Evolutionary conservation across 2,888 invertebrate species (phyloP), one percentile per base, ranked within the genome.

Genomic region (Pandemis heparana): DNA sequence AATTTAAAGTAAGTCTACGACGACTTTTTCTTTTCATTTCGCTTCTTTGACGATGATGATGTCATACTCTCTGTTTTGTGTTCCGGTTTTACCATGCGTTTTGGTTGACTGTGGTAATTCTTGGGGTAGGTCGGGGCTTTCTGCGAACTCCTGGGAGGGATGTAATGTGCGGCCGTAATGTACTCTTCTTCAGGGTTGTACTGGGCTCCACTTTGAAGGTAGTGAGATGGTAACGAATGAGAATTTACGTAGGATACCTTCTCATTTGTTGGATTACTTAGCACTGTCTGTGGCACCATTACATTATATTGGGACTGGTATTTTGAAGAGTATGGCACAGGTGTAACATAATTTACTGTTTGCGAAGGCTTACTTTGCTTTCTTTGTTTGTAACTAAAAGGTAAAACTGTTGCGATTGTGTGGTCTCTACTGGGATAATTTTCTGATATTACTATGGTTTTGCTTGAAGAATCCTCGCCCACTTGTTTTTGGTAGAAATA

Each of bases 341-440:
- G 94, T 7, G 94, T 94, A 0, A 94, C 94, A 69, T 94, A 94
- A 76, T 91, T 92, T 2, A 94, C 89, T 0, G 87, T 84, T 77
- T 94, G 94, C 9, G 85, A 78, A 2, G 83, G 85, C 18, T 83
- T 80, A 23, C 81, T 83, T 39, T 86, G 86, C 62, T 80, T 83
- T 48, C 78, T 78, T 3, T 83, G 78, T 65, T 88, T 88, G 75
- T 92, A 90, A 70, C 87, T 87, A 14, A 86, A 81, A 3, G 94
- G 93, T 63, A 91, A 83, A 53, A 95, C 95, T 62, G 95, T 92
- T 0, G 96, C 95, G 79, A 94, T 90, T 0, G 96, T 96, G 75
- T 96, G 95, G 63, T 94, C 92, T 75, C 94, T 92, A 77, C 93
- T 95, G 0, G 96, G 95, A 80, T 95, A 96, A 78, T 95, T 96